Evolutionary conservation across 2,113 vertebrate species (phyloP), one percentile per base, ranked within the genome.

Genomic region (Cyprinodon tularosa): DNA sequence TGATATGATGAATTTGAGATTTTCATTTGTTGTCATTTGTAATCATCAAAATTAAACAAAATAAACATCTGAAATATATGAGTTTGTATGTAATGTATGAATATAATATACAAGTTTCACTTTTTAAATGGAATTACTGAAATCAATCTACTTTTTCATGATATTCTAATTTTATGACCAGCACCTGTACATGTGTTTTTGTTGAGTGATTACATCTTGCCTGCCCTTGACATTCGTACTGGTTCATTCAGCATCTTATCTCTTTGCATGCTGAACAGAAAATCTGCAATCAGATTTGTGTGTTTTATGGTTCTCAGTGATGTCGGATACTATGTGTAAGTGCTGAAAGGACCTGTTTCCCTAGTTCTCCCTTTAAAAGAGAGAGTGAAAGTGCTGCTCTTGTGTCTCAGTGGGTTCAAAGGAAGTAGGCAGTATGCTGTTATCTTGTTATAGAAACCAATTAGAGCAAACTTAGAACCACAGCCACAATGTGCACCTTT

Each of bases 321-420:
- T 66, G 12, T 59, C 68, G 59, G 42, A 1, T 60, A 12, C 9
- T 3, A n/a, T 72, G 70, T 57, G 45, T 12, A 37, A 53, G 36
- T 36, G 42, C 12, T 75, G 60, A 50, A 69, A 59, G 59, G 50
- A 78, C 62, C 38, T 71, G 71, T 78, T 76, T 75, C n/a, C 36
- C 65, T 37, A n/a, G 13, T 36, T 17, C 14, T 50, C 59, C 42
- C 20, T 63, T 39, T 48, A 66, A 42, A 71, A 78, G 53, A 66
- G 42, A 88, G 84, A 84, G 71, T 82, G 76, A 88, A 89, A 90
- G 64, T 73, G 37, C 71, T 37, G 17, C 17, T 76, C 66, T 67
- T 47, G 42, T 64, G 48, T 22, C 48, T 61, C 37, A 42, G 66
- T 1, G 48, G 72, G 77, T 88, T 82, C 20, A 86, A 65, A 85